These are phyloP conservation scores for Bradypus variegatus DNA, from an alignment of 2,797 vertebrate species.

Conservation along the genomic window DNA sequence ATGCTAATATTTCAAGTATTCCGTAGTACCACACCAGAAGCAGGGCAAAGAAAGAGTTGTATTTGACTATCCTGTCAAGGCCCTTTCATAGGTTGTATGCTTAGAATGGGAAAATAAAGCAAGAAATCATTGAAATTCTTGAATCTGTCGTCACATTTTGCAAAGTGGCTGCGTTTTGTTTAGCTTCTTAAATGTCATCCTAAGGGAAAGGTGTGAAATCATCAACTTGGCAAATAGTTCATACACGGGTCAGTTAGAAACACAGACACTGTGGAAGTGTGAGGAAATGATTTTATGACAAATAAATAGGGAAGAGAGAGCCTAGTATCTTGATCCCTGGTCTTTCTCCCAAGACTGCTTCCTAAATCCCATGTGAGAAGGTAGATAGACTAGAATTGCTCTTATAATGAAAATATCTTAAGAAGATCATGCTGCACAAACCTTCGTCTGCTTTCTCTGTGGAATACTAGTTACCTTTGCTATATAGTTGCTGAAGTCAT, in stretches of 20 bases:
- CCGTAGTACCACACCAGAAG: background rate
- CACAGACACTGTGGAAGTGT: background rate
- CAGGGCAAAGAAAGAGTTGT: background rate
- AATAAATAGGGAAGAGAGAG: background rate
- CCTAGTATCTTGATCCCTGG: background rate
- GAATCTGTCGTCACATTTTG: background rate
- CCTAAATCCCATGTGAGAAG: background rate
- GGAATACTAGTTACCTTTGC: conserved; percentile 40
- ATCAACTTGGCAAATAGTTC: background rate
- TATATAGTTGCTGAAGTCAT: conserved; percentile 40
- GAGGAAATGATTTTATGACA: background rate
- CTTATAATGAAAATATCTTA: background rate
- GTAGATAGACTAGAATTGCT: background rate
- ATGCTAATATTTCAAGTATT: background rate
- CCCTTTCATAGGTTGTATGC: background rate
- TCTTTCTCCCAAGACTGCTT: background rate
- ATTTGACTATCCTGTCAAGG: background rate
- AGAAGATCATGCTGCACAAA: background rate
- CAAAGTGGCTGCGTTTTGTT: background rate
- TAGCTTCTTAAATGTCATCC: background rate
- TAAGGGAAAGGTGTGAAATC: background rate
- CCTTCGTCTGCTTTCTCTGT: background rate
- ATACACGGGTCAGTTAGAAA: background rate
- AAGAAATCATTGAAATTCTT: background rate
- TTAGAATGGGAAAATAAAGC: background rate